Percentiles rank a stretch among this genome's conserved stretches.
phyloP scores from a whole-genome alignment of 1,140 invertebrate species.

The Bombus picipes region DNA sequence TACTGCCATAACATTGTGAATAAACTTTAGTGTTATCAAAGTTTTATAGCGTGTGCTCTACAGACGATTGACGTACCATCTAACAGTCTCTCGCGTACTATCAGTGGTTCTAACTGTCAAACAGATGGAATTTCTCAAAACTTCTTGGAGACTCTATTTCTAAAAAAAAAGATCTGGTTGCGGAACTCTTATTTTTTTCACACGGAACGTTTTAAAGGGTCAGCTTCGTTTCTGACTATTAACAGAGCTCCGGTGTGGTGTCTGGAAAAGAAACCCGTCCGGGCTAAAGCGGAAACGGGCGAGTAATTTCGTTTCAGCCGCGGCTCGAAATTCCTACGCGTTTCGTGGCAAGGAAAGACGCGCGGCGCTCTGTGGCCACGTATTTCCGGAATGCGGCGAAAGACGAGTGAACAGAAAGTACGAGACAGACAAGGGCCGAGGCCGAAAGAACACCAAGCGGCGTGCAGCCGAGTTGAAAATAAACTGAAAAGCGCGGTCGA shows the following conservation, averaged over 20 bases:
- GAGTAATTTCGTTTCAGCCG: constrained; percentile 15
- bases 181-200: no score
- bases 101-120: no score
- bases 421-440: constrained; percentile 34
- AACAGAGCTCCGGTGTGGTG: background rate
- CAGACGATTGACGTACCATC: no score
- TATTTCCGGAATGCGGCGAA: constrained; percentile 14
- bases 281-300: background rate
- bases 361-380: background rate
- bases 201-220: no score
- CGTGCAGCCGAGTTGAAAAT: constrained; percentile 41
- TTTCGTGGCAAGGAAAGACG: constrained; percentile 1
- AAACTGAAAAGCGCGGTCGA: constrained; percentile 50
- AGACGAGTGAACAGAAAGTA: background rate
- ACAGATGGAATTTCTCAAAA: no score
- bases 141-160: no score
- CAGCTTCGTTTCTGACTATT: background rate
- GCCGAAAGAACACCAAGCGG: constrained; percentile 8
- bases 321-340: constrained; percentile 5
- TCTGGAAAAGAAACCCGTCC: background rate
- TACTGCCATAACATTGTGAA: no score
- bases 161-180: no score
- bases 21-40: no score
- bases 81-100: no score
- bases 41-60: no score